These are phyloP conservation scores for Suncus etruscus DNA, from an alignment of 2,113 vertebrate genomes.

Conservation along the genomic window DNA sequence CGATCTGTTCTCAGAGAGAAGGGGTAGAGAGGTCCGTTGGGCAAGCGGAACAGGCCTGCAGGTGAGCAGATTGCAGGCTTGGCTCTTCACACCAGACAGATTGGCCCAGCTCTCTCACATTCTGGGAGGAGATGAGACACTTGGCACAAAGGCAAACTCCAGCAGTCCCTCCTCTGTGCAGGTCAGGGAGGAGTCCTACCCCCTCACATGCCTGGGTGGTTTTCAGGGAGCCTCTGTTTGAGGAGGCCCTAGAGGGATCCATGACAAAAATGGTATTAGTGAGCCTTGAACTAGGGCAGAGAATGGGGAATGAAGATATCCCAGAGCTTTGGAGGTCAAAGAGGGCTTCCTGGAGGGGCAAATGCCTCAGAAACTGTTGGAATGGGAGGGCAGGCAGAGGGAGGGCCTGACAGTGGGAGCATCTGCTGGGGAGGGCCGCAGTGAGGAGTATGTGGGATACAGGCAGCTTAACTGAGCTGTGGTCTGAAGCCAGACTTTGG, in stretches of 20 bases:
- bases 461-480: not conserved
- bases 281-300: not conserved
- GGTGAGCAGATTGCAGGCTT: constrained; percentile 49
- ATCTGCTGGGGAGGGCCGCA: not conserved
- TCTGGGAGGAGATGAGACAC: not conserved
- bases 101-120: not conserved
- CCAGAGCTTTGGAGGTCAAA: not conserved
- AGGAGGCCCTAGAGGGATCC: too few relatives aligned
- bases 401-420: not conserved
- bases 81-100: not conserved
- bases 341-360: not conserved
- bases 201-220: too few relatives aligned
- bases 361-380: not conserved
- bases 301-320: not conserved
- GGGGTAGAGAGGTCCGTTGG: constrained; percentile 17
- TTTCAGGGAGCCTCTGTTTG: too few relatives aligned
- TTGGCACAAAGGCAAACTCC: not conserved
- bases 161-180: not conserved
- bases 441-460: not conserved
- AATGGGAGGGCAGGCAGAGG: not conserved
- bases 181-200: not conserved
- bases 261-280: not conserved
- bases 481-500: too few relatives aligned
- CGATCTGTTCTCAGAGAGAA: constrained; percentile 66
- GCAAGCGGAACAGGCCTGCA: not conserved